These are phyloP conservation scores for Mechanitis mazaeus DNA, from an alignment of 2,888 invertebrate genomes.

Conservation along the genomic window DNA sequence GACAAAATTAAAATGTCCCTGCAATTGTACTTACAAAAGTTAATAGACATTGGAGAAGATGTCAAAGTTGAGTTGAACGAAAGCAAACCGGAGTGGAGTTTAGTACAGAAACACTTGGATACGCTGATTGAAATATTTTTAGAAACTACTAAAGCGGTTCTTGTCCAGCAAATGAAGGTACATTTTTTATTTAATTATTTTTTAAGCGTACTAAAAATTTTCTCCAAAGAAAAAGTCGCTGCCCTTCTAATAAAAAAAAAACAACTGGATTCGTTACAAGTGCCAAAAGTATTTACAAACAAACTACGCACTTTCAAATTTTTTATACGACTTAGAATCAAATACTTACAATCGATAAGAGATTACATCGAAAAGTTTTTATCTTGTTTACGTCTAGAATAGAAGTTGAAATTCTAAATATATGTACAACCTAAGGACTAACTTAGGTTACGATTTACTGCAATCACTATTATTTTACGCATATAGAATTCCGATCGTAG, in stretches of 20 bases:
- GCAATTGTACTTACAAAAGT: conserved; percentile 64
- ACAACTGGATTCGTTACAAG: too few relatives aligned
- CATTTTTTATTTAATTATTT: conserved; percentile 18
- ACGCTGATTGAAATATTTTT: conserved; percentile 74
- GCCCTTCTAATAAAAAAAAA: too few relatives aligned
- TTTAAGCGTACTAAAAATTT: background rate
- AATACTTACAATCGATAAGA: too few relatives aligned
- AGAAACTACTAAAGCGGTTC: conserved; percentile 75
- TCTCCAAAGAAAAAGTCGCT: too few relatives aligned
- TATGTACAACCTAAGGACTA: too few relatives aligned
- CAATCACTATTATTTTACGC: too few relatives aligned
- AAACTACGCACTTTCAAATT: conserved; percentile 3
- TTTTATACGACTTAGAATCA: background rate
- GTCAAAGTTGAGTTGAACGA: conserved; percentile 70
- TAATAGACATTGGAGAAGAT: conserved; percentile 70
- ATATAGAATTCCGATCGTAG: too few relatives aligned
- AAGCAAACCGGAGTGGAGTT: conserved; percentile 55
- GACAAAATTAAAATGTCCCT: conserved; percentile 69
- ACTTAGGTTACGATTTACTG: too few relatives aligned
- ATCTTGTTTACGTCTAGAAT: too few relatives aligned
- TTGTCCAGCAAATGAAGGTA: conserved; percentile 78
- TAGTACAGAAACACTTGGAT: conserved; percentile 65
- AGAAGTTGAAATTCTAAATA: too few relatives aligned
- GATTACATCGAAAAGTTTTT: too few relatives aligned
- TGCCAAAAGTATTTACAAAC: too few relatives aligned